Evolutionary conservation across 2,888 invertebrate species (phyloP).

Genomic region (Lasioglossum malachurum): DNA sequence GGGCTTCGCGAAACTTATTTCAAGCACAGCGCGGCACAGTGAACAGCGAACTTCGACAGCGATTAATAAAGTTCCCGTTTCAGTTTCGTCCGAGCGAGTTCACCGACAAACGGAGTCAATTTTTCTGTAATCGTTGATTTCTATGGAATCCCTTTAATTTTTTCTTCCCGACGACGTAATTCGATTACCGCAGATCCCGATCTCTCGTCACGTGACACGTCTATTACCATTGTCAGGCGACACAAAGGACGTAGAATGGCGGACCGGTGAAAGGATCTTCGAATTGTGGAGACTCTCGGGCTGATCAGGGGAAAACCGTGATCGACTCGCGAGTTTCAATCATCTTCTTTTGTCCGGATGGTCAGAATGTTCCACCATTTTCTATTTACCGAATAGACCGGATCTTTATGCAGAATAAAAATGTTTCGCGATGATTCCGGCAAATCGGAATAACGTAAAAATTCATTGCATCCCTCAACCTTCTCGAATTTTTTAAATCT

Average conservation of each 20-base stretch:
- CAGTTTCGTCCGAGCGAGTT: background rate
- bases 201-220: slow-evolving; percentile 34
- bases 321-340: slow-evolving; percentile 5
- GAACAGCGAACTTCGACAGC: background rate
- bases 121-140: background rate
- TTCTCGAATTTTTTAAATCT: too few relatives aligned
- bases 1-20: background rate
- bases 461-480: too few relatives aligned
- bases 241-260: slow-evolving; percentile 41
- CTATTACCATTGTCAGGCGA: slow-evolving; percentile 27
- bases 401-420: too few relatives aligned
- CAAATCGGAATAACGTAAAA: too few relatives aligned
- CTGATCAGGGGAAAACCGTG: slow-evolving; percentile 14
- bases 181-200: slow-evolving; percentile 32
- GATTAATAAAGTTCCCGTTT: slow-evolving; percentile 6
- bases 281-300: slow-evolving; percentile 6
- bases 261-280: slow-evolving; percentile 39
- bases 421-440: too few relatives aligned
- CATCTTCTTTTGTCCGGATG: background rate
- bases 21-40: background rate
- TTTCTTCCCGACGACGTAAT: slow-evolving; percentile 1
- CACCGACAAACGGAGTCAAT: background rate
- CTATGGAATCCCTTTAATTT: background rate
- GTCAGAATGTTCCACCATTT: background rate
- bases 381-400: background rate